Base-by-base conservation (phyloP, 2,888 invertebrate genomes). In the Pseudeuparius sepicola region DNA sequence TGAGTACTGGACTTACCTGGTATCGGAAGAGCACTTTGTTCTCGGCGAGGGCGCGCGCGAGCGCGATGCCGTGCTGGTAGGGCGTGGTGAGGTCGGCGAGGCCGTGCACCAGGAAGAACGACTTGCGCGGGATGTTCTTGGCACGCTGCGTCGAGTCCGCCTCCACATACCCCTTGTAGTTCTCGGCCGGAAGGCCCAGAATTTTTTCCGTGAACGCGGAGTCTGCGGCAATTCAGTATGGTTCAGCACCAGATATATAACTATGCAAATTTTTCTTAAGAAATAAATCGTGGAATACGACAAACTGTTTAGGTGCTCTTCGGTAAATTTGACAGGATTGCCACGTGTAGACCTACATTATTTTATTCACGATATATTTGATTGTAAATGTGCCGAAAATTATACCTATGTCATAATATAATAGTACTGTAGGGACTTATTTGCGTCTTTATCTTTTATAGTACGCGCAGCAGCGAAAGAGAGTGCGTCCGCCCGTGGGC, bases 131-230 rank as follows among this genome's bases (percentile, higher is more conserved):
- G 56, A 94, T 89, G 61, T 89, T 80, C 52, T 78, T 75, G 34
- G 90, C 90, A 46, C 87, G 75, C 59, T 83, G 82, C 31, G 89
- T 84, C 47, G 93, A 82, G 63, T 92, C 90, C 24, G 90, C 86
- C 59, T 89, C 89, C 50, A 88, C 89, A 65, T 92, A 92, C 35
- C 86, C 85, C 56, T 84, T 81, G 63, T 81, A 81, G 65, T 93
- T 88, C 56, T 89, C 88, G 16, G 75, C 74, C 35, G 90, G 89
- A 47, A 81, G 70, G 23, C 93, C 93, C 52, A 96, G 74, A 51
- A 92, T 82, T 41, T 92, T 75, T 67, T 96, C 94, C 73, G 94
- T 92, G 60, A 94, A 94, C 4, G 88, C 90, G 14, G 92, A 89
- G 65, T 94, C 93, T 94, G 60, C 10, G 35, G 32, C 41, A 13